These are phyloP conservation scores for Pangasius larnaudii DNA, from an alignment of 2,797 vertebrate species.

Conservation along the genomic window DNA sequence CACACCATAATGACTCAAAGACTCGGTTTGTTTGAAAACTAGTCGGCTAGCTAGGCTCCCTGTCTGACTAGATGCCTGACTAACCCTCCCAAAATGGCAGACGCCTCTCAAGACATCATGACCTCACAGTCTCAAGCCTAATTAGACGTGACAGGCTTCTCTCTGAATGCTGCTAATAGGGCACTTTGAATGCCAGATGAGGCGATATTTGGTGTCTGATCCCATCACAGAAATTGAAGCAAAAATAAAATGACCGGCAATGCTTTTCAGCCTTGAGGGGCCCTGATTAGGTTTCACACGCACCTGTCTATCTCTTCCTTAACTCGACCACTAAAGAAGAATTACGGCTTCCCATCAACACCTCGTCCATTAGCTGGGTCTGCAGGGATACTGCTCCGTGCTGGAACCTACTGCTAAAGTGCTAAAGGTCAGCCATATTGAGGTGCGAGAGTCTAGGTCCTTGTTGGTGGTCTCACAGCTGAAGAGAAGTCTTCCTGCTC, in stretches of 20 bases:
- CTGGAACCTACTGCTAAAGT: neutral
- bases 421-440: slow-evolving; percentile 18
- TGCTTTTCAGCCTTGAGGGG: slow-evolving; percentile 34
- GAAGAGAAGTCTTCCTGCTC: slow-evolving; percentile 2
- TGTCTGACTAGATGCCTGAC: neutral
- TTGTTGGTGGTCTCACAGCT: slow-evolving; percentile 20
- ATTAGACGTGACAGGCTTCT: slow-evolving; percentile 29
- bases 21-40: neutral
- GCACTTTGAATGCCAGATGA: slow-evolving; percentile 1
- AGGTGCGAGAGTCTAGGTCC: slow-evolving; percentile 9
- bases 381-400: neutral
- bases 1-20: neutral
- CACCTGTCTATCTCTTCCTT: slow-evolving; percentile 37
- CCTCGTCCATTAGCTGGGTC: slow-evolving; percentile 41
- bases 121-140: slow-evolving; percentile 15
- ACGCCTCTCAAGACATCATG: neutral
- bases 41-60: neutral
- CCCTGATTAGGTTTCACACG: slow-evolving; percentile 27
- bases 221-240: slow-evolving; percentile 15
- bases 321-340: slow-evolving; percentile 36
- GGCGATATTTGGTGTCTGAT: slow-evolving; percentile 18
- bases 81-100: neutral
- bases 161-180: slow-evolving; percentile 11
- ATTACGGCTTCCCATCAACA: slow-evolving; percentile 50
- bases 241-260: slow-evolving; percentile 33